phyloP scores from a whole-genome alignment of 2,888 invertebrate genomes.

The Plagodis dolabraria region DNA sequence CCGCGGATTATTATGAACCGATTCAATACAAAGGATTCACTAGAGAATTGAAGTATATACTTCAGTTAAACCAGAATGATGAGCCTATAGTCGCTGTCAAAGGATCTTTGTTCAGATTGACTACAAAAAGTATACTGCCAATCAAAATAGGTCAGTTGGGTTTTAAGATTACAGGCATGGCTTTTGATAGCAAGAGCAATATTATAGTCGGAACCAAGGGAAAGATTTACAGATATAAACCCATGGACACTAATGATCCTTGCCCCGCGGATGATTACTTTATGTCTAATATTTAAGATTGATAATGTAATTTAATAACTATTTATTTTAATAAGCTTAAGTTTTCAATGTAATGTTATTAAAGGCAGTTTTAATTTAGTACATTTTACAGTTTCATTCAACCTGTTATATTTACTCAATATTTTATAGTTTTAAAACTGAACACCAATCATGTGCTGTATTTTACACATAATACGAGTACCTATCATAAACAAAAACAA shows the following conservation, averaged over 20 bases:
- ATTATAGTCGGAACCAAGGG: constrained; percentile 76
- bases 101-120: constrained; percentile 65
- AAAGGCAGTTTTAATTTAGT: not conserved
- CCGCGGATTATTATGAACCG: constrained; percentile 68
- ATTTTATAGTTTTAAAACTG: too few relatives aligned
- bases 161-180: constrained; percentile 73
- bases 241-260: constrained; percentile 66
- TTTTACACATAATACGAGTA: too few relatives aligned
- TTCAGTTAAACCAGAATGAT: constrained; percentile 67
- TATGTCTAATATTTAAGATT: constrained; percentile 65
- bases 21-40: constrained; percentile 77
- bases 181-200: constrained; percentile 71
- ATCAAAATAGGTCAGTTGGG: constrained; percentile 71
- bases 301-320: too few relatives aligned
- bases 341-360: too few relatives aligned
- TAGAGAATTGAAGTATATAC: constrained; percentile 71
- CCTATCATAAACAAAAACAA: too few relatives aligned
- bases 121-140: constrained; percentile 66
- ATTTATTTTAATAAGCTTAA: too few relatives aligned
- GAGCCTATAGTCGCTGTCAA: constrained; percentile 75
- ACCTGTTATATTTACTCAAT: too few relatives aligned
- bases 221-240: constrained; percentile 75
- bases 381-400: too few relatives aligned
- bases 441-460: too few relatives aligned
- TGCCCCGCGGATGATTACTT: constrained; percentile 77